phyloP scores from a whole-genome alignment of 2,888 invertebrate species.

The Psylliodes chrysocephalus region DNA sequence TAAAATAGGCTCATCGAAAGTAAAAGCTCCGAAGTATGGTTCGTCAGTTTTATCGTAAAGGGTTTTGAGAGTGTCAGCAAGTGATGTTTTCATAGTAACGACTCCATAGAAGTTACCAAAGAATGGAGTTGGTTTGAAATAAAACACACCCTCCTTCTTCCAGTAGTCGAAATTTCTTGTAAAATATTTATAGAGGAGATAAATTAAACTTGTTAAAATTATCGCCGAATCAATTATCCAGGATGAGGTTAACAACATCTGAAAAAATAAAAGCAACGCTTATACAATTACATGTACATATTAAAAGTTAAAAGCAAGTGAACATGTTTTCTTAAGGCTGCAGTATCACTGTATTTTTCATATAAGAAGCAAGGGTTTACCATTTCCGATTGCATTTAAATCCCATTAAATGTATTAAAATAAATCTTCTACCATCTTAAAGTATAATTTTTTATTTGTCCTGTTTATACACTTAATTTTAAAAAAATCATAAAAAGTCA shows the following conservation, averaged over 20 bases:
- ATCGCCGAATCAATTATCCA: conserved; percentile 17
- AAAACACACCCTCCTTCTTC: conserved; percentile 47
- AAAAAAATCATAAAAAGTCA: no score
- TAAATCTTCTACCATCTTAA: no score
- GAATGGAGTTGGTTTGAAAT: conserved; percentile 48
- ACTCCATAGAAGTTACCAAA: conserved; percentile 48
- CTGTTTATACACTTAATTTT: no score
- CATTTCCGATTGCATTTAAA: no score
- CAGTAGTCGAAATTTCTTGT: conserved; percentile 51
- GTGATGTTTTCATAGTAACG: conserved; percentile 30
- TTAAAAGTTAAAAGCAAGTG: no score
- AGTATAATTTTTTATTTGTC: no score
- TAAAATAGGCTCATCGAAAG: conserved; percentile 64
- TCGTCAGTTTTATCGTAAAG: conserved; percentile 39
- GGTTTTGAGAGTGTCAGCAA: conserved; percentile 36
- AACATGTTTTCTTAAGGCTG: no score
- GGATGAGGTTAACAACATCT: conserved; percentile 32
- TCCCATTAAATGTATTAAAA: no score
- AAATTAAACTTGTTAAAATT: background rate
- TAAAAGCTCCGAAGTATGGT: conserved; percentile 65
- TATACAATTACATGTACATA: no score
- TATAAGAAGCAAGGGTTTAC: no score
- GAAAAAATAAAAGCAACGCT: conserved; percentile 5
- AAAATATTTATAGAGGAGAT: conserved; percentile 44
- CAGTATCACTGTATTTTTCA: no score